A percentile compares a stretch with the other conserved stretches of the same genome.
phyloP scores from a whole-genome alignment of 2,113 vertebrate species.

The Hippocampus abdominalis region DNA sequence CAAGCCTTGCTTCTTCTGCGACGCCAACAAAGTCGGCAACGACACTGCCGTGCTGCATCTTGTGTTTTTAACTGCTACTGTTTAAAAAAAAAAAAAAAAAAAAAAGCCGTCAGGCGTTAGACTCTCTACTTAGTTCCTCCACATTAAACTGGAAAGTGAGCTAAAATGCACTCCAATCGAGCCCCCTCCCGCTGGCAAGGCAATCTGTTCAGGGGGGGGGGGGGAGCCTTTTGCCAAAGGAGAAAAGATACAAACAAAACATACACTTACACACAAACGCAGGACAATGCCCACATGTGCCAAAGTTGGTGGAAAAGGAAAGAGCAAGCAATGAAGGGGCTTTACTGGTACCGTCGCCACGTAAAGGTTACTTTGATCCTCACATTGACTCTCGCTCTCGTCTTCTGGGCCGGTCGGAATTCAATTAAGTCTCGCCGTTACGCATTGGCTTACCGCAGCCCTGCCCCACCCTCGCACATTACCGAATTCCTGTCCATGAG shows the following conservation, averaged over 20 bases:
- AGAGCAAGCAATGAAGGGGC: background rate
- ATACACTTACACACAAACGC: background rate
- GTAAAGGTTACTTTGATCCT: slow-evolving; percentile 28
- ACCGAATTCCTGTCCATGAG: slow-evolving; percentile 57
- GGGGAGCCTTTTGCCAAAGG: slow-evolving; percentile 21
- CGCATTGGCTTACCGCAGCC: slow-evolving; percentile 25
- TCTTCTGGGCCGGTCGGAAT: slow-evolving; percentile 33
- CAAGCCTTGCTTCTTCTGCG: no score
- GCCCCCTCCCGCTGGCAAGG: slow-evolving; percentile 9
- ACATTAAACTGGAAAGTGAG: slow-evolving; percentile 22
- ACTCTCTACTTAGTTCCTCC: slow-evolving; percentile 16
- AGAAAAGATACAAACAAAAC: background rate
- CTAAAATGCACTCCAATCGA: slow-evolving; percentile 20
- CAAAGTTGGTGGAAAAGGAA: slow-evolving; percentile 13
- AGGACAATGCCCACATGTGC: slow-evolving; percentile 6
- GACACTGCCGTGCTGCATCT: slow-evolving; percentile 22
- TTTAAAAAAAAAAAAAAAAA: background rate
- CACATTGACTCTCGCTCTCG: slow-evolving; percentile 21
- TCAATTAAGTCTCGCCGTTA: slow-evolving; percentile 37
- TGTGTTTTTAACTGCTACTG: slow-evolving; percentile 20
- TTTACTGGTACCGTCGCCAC: background rate
- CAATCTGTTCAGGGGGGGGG: background rate
- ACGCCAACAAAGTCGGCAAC: background rate
- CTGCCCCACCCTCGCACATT: slow-evolving; percentile 28
- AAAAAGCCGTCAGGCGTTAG: background rate